These are phyloP conservation scores for Halichondria panicea DNA, from an alignment of 37 sponge, comb jelly and placozoan species.

Conservation along the genomic window DNA sequence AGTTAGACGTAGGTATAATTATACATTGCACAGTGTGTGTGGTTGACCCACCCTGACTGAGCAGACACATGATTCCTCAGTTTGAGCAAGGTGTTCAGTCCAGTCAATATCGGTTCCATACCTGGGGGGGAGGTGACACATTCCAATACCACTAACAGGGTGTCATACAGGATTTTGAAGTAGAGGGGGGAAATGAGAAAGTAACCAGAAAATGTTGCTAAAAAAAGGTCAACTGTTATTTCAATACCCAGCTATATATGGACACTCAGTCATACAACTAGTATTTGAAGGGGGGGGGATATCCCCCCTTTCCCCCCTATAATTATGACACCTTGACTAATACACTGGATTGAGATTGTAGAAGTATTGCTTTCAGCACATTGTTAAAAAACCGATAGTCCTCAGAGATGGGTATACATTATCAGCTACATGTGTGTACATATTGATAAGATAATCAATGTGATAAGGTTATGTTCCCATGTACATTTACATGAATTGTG, in stretches of 20 bases:
- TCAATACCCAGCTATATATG: too few relatives aligned
- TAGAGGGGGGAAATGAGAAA: too few relatives aligned
- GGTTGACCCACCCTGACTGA: slow-evolving; percentile 23
- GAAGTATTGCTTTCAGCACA: background rate
- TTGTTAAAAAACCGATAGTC: too few relatives aligned
- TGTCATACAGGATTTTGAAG: too few relatives aligned
- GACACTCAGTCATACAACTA: too few relatives aligned
- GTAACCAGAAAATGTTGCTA: too few relatives aligned
- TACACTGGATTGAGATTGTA: background rate
- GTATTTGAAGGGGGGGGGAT: too few relatives aligned
- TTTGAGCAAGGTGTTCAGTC: slow-evolving; percentile 18
- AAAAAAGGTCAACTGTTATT: too few relatives aligned
- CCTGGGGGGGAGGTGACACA: slow-evolving; percentile 8
- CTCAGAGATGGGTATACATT: too few relatives aligned
- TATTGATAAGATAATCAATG: background rate
- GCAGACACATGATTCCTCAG: slow-evolving; percentile 32
- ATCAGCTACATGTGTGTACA: background rate
- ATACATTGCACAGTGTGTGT: background rate
- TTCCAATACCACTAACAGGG: too few relatives aligned
- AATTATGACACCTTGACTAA: too few relatives aligned
- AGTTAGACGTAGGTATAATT: background rate
- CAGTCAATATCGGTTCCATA: slow-evolving; percentile 51
- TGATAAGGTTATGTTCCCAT: background rate
- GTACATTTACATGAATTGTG: background rate
- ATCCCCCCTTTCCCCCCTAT: too few relatives aligned